Conservation (phyloP, 2,888 invertebrate genomes). For the Megamerina dolium region DNA sequence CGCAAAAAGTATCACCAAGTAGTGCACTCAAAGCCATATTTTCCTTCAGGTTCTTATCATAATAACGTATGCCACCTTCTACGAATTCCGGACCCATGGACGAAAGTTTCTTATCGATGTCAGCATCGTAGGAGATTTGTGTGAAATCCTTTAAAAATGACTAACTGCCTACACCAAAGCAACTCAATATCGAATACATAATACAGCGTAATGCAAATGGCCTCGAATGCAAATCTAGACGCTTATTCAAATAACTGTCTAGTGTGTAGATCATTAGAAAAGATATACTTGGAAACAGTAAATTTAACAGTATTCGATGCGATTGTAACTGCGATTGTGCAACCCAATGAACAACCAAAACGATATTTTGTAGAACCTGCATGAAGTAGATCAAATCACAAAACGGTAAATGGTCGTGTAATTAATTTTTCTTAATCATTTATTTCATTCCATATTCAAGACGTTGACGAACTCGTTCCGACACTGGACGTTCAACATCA, state of each 20-base stretch:
- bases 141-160: conserved; percentile 60
- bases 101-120: conserved; percentile 59
- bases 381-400: conserved; percentile 67
- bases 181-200: conserved; percentile 55
- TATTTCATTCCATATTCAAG: conserved; percentile 57
- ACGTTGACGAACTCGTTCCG: conserved; percentile 51
- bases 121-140: conserved; percentile 58
- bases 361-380: conserved; percentile 56
- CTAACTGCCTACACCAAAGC: conserved; percentile 58
- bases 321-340: conserved; percentile 63
- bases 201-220: conserved; percentile 52
- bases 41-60: conserved; percentile 63
- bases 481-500: conserved; percentile 56
- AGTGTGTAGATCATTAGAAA: conserved; percentile 53
- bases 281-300: conserved; percentile 51
- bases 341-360: conserved; percentile 64
- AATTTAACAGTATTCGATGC: conserved; percentile 55
- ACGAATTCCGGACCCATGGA: conserved; percentile 57
- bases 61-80: conserved; percentile 70
- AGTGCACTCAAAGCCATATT: conserved; percentile 69
- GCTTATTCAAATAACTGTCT: conserved; percentile 53
- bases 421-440: conserved; percentile 50
- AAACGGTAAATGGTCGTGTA: conserved; percentile 62
- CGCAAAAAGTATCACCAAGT: conserved; percentile 61
- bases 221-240: conserved; percentile 53